Conservation (phyloP, 2,797 vertebrate genomes). For the Ficedula albicollis region DNA sequence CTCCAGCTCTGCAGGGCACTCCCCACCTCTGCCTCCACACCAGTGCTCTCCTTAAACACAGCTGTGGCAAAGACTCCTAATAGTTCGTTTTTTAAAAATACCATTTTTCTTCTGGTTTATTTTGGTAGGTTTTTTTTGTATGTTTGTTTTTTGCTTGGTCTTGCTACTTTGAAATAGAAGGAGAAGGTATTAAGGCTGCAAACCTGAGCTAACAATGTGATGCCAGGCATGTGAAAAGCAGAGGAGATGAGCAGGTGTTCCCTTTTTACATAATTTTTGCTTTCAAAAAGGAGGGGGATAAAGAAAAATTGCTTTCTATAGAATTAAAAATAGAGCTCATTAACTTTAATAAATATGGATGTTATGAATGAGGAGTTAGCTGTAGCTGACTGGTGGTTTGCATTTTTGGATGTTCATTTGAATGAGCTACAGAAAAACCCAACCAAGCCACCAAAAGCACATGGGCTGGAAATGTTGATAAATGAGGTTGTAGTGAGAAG, state of each 20-base stretch:
- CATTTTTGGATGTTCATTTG: background rate
- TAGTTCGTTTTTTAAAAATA: background rate
- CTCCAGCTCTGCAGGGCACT: background rate
- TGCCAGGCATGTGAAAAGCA: background rate
- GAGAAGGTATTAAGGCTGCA: background rate
- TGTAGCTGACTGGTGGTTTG: background rate
- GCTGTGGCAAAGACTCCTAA: background rate
- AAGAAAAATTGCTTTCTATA: background rate
- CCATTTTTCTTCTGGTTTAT: background rate
- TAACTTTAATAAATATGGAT: background rate
- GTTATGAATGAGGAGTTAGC: background rate
- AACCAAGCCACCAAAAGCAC: background rate
- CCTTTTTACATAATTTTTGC: background rate
- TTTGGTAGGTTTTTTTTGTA: background rate
- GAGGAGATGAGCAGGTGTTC: conserved; percentile 27
- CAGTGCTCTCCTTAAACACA: background rate
- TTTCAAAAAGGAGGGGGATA: accelerated
- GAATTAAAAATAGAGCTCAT: conserved; percentile 24
- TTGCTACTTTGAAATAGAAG: background rate
- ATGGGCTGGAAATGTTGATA: background rate
- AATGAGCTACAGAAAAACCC: background rate
- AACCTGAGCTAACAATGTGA: background rate
- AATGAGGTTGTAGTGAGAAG: background rate
- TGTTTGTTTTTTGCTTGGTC: too few species aligned
- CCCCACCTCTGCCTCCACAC: background rate